Percentiles rank a stretch among this genome's conserved stretches.
phyloP scores from a whole-genome alignment of 64 coral and sea anemone species.

The Pocillopora verrucosa region DNA sequence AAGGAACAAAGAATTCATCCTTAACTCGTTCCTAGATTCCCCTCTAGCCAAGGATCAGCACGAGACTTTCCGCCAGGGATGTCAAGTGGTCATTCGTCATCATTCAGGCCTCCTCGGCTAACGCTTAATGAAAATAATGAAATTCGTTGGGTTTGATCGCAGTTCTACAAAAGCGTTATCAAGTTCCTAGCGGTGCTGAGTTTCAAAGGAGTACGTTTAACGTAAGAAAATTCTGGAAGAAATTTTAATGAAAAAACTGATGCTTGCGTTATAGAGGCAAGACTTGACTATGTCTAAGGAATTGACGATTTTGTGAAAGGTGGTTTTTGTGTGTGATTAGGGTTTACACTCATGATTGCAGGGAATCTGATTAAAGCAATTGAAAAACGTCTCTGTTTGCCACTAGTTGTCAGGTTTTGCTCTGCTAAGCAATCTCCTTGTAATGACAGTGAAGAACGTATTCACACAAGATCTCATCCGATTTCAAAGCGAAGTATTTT shows the following conservation, averaged over 20 bases:
- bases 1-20: background rate
- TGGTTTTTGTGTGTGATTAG: too few relatives aligned
- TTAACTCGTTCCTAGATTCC: conserved; percentile 55
- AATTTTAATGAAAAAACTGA: too few relatives aligned
- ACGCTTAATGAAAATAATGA: conserved; percentile 76
- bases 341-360: too few relatives aligned
- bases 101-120: conserved; percentile 67
- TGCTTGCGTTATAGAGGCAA: too few relatives aligned
- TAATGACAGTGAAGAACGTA: too few relatives aligned
- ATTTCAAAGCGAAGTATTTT: background rate
- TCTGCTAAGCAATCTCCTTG: too few relatives aligned
- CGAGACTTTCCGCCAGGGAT: conserved; percentile 14
- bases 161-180: background rate
- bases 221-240: too few relatives aligned
- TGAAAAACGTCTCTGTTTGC: too few relatives aligned
- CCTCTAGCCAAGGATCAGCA: conserved; percentile 2
- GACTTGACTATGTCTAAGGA: too few relatives aligned
- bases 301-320: too few relatives aligned
- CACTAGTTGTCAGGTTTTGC: too few relatives aligned
- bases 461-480: background rate
- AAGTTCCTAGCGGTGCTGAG: background rate
- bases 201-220: background rate
- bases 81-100: conserved; percentile 51
- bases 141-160: conserved; percentile 76
- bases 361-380: too few relatives aligned